These are phyloP conservation scores for Chromis chromis DNA, from an alignment of 2,797 vertebrate species.

Conservation along the genomic window DNA sequence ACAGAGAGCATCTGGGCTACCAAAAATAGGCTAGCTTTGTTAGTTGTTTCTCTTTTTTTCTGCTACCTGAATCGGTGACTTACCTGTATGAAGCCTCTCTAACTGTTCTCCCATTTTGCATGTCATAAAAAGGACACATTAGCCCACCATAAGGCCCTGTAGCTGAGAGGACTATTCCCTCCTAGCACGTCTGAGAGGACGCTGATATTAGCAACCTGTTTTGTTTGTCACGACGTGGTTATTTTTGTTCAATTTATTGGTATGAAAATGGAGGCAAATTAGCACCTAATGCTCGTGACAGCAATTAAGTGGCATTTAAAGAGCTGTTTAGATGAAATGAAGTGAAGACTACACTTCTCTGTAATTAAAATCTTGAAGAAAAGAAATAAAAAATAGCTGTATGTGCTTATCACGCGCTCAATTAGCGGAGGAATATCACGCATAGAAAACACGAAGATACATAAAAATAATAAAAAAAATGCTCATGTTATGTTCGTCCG, in stretches of 20 bases:
- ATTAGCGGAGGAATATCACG: constrained; percentile 26
- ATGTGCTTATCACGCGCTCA: background rate
- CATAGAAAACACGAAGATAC: too few relatives aligned
- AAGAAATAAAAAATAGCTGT: background rate
- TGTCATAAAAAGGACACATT: background rate
- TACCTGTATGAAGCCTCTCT: background rate
- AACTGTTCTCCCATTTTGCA: background rate
- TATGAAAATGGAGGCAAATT: background rate
- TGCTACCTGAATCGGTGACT: background rate
- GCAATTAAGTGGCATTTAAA: too few relatives aligned
- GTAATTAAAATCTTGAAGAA: background rate
- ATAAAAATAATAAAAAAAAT: too few relatives aligned
- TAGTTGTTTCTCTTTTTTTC: background rate
- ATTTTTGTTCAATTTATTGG: background rate
- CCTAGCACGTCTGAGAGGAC: background rate
- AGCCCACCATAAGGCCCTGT: background rate
- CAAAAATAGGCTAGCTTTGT: constrained; percentile 29
- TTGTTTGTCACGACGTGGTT: constrained; percentile 20
- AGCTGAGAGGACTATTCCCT: background rate
- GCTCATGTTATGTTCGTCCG: too few relatives aligned
- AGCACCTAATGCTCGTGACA: too few relatives aligned
- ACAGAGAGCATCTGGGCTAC: constrained; percentile 8
- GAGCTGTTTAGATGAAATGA: too few relatives aligned
- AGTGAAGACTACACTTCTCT: background rate
- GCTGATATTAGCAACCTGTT: background rate